Base-by-base conservation (phyloP, 2,113 vertebrate genomes). In the Ochotona curzoniae region DNA sequence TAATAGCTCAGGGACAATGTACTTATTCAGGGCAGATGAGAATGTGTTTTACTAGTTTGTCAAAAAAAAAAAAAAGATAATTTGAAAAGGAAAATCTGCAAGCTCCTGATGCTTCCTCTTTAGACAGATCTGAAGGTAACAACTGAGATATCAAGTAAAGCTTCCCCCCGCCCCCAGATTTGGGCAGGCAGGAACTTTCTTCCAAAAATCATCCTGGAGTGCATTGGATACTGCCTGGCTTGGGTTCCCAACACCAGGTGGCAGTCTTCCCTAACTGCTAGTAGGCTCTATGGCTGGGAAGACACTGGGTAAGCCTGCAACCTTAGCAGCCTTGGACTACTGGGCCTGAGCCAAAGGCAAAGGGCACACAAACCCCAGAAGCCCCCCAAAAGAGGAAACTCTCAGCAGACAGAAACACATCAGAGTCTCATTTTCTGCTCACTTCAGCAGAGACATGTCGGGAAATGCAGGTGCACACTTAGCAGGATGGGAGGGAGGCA, bases 351-450 rank as follows among this genome's bases (percentile, higher is more conserved):
- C 78, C 38, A 92, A 94, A 95, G 89, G 47, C 57, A 21, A 51
- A 23, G 23, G 26, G 83, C 83, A 60, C 91, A 9, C 78, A 83
- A 90, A 82, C 23, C 12, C 44, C 87, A 6, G 0, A 6, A 71
- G 49, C 71, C 76, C 18, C 18, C 35, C 83, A 93, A 87, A 54
- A 30, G 67, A 69, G 83, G 38, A 96, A 88, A n/a, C 71, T 32
- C n/a, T 51, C 44, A 3, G 7, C 1, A 67, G 0, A 13, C 82
- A 84, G 79, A 25, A 80, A 86, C 75, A 64, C 21, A 74, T 89
- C 74, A 81, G 32, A 57, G 17, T 60, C 94, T 96, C 87, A 32
- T 13, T 51, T 96, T 95, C 90, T 90, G 85, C 93, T 90, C 96
- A 71, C 90, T 90, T 96, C 95, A 96, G 96, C 82, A 60, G 0